These are phyloP conservation scores for Cossypha niveicapilla DNA, from an alignment of 2,797 vertebrate species.

Conservation along the genomic window DNA sequence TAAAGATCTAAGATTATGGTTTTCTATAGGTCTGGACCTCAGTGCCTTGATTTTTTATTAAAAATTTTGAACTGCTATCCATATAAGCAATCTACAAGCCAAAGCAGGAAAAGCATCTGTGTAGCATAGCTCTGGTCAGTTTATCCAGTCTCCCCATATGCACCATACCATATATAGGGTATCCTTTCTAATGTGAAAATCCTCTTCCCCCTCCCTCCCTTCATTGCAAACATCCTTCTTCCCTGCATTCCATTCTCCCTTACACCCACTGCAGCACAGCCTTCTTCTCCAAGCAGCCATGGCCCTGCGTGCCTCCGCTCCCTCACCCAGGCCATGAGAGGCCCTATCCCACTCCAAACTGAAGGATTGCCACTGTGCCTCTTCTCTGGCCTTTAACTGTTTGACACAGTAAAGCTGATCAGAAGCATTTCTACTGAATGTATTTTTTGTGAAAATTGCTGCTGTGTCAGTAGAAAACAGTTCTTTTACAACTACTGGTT, in stretches of 20 bases:
- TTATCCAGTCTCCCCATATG: background rate
- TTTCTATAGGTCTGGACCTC: background rate
- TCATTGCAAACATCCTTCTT: constrained; percentile 43
- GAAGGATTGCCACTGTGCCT: rapidly evolving
- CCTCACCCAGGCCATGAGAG: background rate
- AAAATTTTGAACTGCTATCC: background rate
- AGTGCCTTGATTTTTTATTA: background rate
- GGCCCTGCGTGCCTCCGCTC: background rate
- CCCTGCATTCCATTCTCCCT: background rate
- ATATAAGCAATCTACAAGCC: background rate
- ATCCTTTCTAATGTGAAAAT: background rate
- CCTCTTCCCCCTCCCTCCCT: background rate
- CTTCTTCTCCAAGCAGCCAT: background rate
- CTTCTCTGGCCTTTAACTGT: background rate
- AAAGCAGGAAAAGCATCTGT: background rate
- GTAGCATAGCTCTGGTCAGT: background rate
- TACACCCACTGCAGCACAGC: background rate
- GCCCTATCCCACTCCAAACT: rapidly evolving
- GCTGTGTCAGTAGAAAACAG: background rate
- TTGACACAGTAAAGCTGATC: background rate
- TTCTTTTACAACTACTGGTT: background rate
- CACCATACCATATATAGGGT: background rate
- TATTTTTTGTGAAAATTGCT: background rate
- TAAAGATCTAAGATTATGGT: background rate
- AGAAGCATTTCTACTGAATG: background rate